Evolutionary conservation across 2,113 vertebrate genomes (phyloP).

Genomic region (Sylvia atricapilla): DNA sequence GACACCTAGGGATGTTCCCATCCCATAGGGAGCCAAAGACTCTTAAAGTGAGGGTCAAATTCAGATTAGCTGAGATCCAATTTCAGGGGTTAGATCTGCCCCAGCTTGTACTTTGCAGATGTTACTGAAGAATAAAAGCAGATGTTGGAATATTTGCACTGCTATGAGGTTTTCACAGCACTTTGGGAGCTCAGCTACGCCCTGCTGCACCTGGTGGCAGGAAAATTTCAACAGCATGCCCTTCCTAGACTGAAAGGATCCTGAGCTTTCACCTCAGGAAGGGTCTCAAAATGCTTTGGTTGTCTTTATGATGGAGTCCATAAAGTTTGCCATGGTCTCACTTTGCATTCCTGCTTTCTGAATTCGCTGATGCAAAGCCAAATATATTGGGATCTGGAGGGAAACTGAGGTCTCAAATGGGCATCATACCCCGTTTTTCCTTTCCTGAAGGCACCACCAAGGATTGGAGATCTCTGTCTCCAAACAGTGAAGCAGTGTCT

Average conservation of each 20-base stretch:
- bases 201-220: neutral
- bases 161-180: neutral
- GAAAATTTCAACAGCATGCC: neutral
- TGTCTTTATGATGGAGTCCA: neutral
- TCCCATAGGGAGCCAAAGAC: neutral
- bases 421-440: neutral
- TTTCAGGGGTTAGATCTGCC: neutral
- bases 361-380: neutral
- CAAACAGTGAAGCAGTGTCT: neutral
- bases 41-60: neutral
- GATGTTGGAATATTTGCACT: neutral
- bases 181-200: neutral
- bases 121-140: neutral
- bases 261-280: neutral
- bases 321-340: neutral
- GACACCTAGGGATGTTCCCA: neutral
- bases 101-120: neutral
- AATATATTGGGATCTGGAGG: neutral
- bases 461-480: neutral
- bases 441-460: neutral
- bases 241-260: neutral
- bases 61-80: neutral
- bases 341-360: neutral
- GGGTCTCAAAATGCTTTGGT: neutral
- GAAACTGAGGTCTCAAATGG: neutral